Base-by-base conservation (phyloP, 23 tunicate genomes). In the Phallusia fumigata region DNA sequence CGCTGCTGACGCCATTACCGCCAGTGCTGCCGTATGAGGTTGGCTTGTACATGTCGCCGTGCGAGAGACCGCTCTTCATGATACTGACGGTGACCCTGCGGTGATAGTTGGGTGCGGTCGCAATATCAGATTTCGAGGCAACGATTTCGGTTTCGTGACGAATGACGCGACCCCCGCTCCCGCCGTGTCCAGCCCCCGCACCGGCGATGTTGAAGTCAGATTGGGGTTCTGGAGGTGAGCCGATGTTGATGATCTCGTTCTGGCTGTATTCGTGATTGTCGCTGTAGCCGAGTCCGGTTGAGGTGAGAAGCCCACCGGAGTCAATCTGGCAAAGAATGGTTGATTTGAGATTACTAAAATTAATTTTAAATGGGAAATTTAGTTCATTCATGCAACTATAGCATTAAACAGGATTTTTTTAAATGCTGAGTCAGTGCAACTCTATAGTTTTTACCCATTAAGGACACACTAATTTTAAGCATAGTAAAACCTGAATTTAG, bases 1-100 rank as follows among this genome's bases (percentile, higher is more conserved):
- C 16, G 44, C n/a, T 32, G 35, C 47, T 31, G 28, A 36, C 40
- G 12, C 65, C 35, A 21, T 36, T 75, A 19, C 74, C 83, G 16
- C 83, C 83, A 19, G 83, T 52, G 45, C 83, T 80, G 21, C 83
- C 83, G 52, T 80, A 80, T 12, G 83, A 80, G 31, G 74, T 53
- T 32, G 83, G 83, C 35, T 35, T 52, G 40, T 80, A 80, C 32
- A 80, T 32, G 30, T 80, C 64, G 21, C 83, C 83, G 45, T 80
- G 74, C 22, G 83, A 52, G 15, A 80, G 52, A 80, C 83, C 83
- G 52, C 83, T 80, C 0, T 52, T 50, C 75, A 80, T 31, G 33
- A 80, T 64, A 19, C 31, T 52, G 64, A 80, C 83, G 8, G 40
- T 35, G 30, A 64, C 31, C 16, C 74, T 33, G 33, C 74, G 74